A percentile compares a stretch with the other conserved stretches of the same genome.
These are phyloP conservation scores for Danio albolineatus DNA, from an alignment of 2,797 vertebrate species.

Conservation along the genomic window DNA sequence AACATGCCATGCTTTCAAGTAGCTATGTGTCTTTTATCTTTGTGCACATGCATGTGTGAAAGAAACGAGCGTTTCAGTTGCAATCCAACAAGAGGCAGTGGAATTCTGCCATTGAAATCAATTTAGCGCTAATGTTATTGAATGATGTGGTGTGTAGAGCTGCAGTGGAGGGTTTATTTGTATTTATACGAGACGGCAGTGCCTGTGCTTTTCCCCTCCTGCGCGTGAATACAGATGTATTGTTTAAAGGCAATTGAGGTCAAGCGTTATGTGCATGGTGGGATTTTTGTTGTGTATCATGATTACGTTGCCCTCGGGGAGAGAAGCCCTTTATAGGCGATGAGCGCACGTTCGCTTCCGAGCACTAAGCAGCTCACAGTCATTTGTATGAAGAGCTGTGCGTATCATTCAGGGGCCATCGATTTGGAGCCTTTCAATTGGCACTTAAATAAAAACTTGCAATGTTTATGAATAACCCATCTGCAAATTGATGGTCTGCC, in stretches of 20 bases:
- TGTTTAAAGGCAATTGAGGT: constrained; percentile 34
- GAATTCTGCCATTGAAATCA: constrained; percentile 16
- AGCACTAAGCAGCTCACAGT: constrained; percentile 37
- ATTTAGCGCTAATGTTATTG: constrained; percentile 23
- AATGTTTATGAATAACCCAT: constrained; percentile 61
- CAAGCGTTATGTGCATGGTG: constrained; percentile 39
- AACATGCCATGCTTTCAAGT: constrained; percentile 1
- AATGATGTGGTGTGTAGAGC: constrained; percentile 19
- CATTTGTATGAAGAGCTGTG: constrained; percentile 48
- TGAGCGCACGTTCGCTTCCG: constrained; percentile 45
- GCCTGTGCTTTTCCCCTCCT: constrained; percentile 20
- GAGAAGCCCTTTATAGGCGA: constrained; percentile 29
- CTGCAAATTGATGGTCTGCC: constrained; percentile 62
- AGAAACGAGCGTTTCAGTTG: background rate
- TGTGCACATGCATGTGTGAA: background rate
- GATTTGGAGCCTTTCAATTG: constrained; percentile 54
- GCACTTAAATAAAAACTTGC: constrained; percentile 57
- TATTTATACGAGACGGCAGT: constrained; percentile 1
- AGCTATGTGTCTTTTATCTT: background rate
- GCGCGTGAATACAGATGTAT: constrained; percentile 29
- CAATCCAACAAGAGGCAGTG: constrained; percentile 18
- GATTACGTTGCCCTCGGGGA: constrained; percentile 35
- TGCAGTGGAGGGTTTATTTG: constrained; percentile 30
- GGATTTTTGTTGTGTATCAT: constrained; percentile 50
- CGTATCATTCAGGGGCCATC: constrained; percentile 47